A percentile compares a stretch with the other conserved stretches of the same genome.
Conservation (phyloP, 2,113 vertebrate species). For the Dryoscopus gambensis region DNA sequence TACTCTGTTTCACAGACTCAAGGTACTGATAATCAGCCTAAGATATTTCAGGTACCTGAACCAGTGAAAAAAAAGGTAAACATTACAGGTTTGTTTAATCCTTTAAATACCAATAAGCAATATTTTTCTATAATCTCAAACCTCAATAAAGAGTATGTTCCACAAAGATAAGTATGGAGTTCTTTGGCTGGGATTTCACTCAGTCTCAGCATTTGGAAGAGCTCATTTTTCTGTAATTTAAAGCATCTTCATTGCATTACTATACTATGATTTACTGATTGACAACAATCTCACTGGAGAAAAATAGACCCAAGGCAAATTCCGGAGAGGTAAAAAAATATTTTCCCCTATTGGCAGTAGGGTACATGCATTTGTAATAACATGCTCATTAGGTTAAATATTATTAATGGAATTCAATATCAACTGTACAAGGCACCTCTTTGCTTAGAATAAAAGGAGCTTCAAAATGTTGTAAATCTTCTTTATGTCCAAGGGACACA, state of each 20-base stretch:
- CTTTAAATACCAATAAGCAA: background rate
- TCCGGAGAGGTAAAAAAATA: background rate
- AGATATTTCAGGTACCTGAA: background rate
- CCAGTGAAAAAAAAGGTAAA: constrained; percentile 30
- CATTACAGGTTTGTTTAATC: background rate
- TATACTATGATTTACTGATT: background rate
- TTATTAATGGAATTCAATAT: background rate
- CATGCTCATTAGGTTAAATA: background rate
- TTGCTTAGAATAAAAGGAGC: background rate
- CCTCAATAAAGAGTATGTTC: background rate
- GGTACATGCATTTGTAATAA: background rate
- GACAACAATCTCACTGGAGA: background rate
- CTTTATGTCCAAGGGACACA: background rate
- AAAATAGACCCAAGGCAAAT: background rate
- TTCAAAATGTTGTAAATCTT: background rate
- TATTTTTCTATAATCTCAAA: background rate
- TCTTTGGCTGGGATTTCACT: background rate
- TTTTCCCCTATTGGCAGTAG: background rate
- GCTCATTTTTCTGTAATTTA: background rate
- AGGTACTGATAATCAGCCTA: background rate
- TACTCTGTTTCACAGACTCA: constrained; percentile 1
- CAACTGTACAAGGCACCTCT: background rate
- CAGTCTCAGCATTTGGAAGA: background rate
- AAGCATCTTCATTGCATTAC: background rate
- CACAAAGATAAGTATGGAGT: background rate